Evolutionary conservation across 2,797 vertebrate species (phyloP), one percentile per base, ranked within the genome.

Genomic region (Oophaga sylvatica): DNA sequence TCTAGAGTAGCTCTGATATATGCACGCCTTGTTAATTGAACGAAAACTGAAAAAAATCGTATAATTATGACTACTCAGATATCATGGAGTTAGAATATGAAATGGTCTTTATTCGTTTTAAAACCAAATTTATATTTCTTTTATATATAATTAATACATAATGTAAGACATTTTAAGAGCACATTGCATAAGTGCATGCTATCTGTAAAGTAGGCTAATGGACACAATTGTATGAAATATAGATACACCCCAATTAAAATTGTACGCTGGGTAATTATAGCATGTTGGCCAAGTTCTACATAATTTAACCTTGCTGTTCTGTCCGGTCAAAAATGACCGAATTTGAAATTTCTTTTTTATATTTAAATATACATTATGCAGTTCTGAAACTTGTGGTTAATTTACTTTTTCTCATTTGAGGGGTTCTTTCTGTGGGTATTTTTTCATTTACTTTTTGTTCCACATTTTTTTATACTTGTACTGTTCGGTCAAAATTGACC

Each of bases 201-300:
- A 29, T 13, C 45, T 41, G n/a, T 35, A 35, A 73, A 59, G 53
- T 73, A 83, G 68, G 68, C 22, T 84, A 84, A 84, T 75, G 56
- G 68, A 59, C 59, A 75, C 71, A 57, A 84, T 60, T 62, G 59
- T 75, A 60, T 41, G 20, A 84, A 84, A 84, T 84, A 60, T 62
- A 84, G 17, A 84, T 84, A 60, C 31, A 59, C 6, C 31, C 13
- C 19, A 84, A 75, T 73, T 75, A n/a, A n/a, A n/a, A 15, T 22
- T 57, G 68, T 71, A n/a, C 56, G 62, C 22, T 26, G 13, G 2
- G 16, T 84, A 75, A 75, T 84, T 75, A 84, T 62, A 84, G 56
- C 15, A 35, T 67, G 48, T 59, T 48, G 20, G n/a, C 35, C 48
- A 56, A n/a, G 41, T 11, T 63, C 19, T n/a, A 8, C 60, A 26